These are phyloP conservation scores for Microtus montanus DNA, from an alignment of 2,113 vertebrate genomes.

Conservation along the genomic window DNA sequence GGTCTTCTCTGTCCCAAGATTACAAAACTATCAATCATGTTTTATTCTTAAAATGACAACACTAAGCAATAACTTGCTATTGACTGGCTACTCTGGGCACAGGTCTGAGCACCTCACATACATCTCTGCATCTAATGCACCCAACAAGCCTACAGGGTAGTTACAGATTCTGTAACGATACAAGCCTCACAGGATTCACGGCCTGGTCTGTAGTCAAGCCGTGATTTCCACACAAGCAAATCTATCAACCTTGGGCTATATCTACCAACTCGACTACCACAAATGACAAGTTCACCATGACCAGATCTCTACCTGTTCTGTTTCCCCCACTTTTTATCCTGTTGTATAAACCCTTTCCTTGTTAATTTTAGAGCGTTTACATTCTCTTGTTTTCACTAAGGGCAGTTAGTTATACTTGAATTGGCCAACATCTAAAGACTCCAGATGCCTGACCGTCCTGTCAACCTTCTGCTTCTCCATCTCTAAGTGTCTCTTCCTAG, in stretches of 20 bases:
- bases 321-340: not conserved
- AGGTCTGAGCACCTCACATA: not conserved
- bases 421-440: conserved; percentile 22
- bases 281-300: conserved; percentile 29
- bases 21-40: conserved; percentile 42
- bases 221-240: conserved; percentile 10
- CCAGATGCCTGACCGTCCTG: not conserved
- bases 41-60: conserved; percentile 52
- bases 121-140: conserved; percentile 32
- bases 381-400: conserved; percentile 29
- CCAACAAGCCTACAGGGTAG: not conserved
- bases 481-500: not conserved
- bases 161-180: not conserved
- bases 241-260: not conserved
- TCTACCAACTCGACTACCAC: not conserved
- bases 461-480: conserved; percentile 23
- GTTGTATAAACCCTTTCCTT: not conserved
- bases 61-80: conserved; percentile 35
- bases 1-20: conserved; percentile 25
- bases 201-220: not conserved
- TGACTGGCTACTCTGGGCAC: not conserved
- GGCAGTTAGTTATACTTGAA: conserved; percentile 17
- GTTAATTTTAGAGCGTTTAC: conserved; percentile 42
- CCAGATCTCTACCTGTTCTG: not conserved
- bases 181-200: not conserved